phyloP scores from a whole-genome alignment of 2,797 vertebrate genomes.

The Hafferia zeledoni region DNA sequence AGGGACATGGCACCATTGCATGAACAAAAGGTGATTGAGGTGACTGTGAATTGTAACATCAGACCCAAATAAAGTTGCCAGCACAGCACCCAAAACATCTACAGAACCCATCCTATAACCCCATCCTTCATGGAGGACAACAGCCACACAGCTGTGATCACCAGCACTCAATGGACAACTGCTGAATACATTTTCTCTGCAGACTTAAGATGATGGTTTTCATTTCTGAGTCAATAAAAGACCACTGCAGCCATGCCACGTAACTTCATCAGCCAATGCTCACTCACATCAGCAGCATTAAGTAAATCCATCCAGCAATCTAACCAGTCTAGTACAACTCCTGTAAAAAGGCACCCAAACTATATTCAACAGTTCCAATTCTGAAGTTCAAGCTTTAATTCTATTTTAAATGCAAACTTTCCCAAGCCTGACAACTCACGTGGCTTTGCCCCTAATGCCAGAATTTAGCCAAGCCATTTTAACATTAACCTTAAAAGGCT shows the following conservation, averaged over 20 bases:
- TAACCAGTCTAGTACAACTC: background rate
- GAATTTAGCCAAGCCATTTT: background rate
- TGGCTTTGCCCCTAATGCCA: background rate
- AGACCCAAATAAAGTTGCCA: background rate
- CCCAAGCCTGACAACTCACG: background rate
- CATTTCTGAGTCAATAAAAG: background rate
- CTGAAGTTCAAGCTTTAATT: background rate
- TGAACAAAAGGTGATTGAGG: background rate
- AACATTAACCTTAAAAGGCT: background rate
- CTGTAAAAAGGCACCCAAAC: background rate
- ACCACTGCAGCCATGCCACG: background rate
- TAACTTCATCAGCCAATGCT: background rate
- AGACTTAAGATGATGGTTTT: background rate
- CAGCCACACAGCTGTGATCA: background rate
- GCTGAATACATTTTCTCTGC: background rate
- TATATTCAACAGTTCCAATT: background rate
- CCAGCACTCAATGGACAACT: background rate
- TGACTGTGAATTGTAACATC: background rate
- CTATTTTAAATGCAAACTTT: background rate
- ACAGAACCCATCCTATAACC: background rate
- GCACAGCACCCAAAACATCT: background rate
- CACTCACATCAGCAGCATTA: background rate
- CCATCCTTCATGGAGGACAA: background rate
- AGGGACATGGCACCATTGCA: fast-evolving
- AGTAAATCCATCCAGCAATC: background rate